Percentiles rank a stretch among this genome's conserved stretches.
Evolutionary conservation across 1,140 invertebrate species (phyloP).

Genomic region (Drosophila melanica): DNA sequence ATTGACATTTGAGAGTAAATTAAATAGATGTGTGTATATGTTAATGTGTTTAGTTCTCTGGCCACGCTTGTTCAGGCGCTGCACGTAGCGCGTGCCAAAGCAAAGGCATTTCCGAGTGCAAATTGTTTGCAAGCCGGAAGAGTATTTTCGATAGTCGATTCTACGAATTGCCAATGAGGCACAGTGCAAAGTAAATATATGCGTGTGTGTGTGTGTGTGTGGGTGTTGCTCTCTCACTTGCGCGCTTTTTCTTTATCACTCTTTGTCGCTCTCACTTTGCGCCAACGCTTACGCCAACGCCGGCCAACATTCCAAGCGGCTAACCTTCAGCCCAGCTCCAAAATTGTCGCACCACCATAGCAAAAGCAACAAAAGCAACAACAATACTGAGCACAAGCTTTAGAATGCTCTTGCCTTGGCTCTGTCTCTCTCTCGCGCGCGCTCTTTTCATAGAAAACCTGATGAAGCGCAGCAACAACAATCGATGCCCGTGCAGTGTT

Average conservation of each 20-base stretch:
- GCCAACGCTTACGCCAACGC: conserved; percentile 46
- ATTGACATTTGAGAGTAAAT: conserved; percentile 38
- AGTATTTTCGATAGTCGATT: conserved; percentile 30
- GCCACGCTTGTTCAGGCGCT: conserved; percentile 5
- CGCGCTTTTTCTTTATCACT: not conserved
- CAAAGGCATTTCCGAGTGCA: conserved; percentile 41
- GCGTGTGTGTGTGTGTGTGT: conserved; percentile 7
- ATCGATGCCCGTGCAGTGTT: conserved; percentile 32
- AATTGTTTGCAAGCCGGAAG: conserved; percentile 30
- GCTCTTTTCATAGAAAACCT: conserved; percentile 19
- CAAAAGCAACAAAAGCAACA: conserved; percentile 17
- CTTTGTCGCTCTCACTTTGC: conserved; percentile 9
- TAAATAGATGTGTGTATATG: not conserved
- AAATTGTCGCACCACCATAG: conserved; percentile 41
- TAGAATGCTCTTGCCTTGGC: conserved; percentile 20
- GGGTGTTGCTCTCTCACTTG: conserved; percentile 5
- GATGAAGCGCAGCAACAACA: conserved; percentile 25
- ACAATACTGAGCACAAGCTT: conserved; percentile 11
- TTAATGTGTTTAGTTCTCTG: not conserved
- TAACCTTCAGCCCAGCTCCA: conserved; percentile 46
- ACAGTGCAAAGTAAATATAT: conserved; percentile 1
- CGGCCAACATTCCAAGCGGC: conserved; percentile 48
- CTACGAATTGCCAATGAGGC: conserved; percentile 33
- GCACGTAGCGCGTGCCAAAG: conserved; percentile 24
- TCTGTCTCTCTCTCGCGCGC: not conserved